Evolutionary conservation across 2,888 invertebrate genomes (phyloP).

Genomic region (Blera fallax): DNA sequence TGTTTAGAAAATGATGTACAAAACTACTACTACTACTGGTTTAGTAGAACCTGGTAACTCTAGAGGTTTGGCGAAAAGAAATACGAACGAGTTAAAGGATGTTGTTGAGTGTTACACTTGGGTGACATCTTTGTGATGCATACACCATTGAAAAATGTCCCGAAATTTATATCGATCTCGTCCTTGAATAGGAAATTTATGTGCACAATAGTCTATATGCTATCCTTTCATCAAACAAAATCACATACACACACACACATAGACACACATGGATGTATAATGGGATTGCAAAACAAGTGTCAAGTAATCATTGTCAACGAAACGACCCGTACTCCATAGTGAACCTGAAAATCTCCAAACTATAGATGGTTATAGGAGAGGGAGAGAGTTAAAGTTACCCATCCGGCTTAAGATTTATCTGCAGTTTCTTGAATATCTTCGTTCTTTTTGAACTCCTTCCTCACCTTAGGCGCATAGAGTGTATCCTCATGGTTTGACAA

Average conservation of each 20-base stretch:
- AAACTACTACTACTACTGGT: no score
- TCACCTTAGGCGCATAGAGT: conserved; percentile 14
- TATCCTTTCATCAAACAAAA: no score
- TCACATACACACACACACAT: background rate
- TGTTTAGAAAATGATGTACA: no score
- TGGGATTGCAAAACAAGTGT: conserved; percentile 62
- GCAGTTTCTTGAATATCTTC: conserved; percentile 56
- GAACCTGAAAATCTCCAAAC: conserved; percentile 16
- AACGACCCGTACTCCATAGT: conserved; percentile 15
- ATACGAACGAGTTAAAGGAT: conserved; percentile 6
- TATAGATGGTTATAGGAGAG: background rate
- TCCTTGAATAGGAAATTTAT: conserved; percentile 25
- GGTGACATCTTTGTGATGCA: conserved; percentile 21
- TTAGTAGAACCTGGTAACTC: no score
- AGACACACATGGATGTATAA: conserved; percentile 24
- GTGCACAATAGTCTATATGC: background rate
- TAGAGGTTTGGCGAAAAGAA: no score
- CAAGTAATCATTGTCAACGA: conserved; percentile 67
- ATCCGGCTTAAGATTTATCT: conserved; percentile 66
- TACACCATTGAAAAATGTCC: conserved; percentile 36
- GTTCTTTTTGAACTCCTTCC: conserved; percentile 19
- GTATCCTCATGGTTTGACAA: conserved; percentile 43
- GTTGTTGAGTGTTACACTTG: conserved; percentile 15
- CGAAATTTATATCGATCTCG: conserved; percentile 54
- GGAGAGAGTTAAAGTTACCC: conserved; percentile 37